Percentiles rank a stretch among this genome's conserved stretches.
Conservation (phyloP, 1,140 invertebrate species). For the Geopemphigus sp. region DNA sequence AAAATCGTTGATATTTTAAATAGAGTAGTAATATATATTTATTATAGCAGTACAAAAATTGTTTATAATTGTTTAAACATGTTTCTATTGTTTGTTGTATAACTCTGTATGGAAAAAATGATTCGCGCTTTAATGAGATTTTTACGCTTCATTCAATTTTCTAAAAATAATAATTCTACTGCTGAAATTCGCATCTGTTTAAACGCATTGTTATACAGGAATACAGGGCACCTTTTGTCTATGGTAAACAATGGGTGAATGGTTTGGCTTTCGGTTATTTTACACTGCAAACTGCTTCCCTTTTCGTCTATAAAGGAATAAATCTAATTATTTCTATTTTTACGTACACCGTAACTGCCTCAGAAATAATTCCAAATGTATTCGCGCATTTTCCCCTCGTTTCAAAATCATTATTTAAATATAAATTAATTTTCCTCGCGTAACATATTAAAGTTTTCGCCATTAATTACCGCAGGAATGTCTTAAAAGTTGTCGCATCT, state of each 20-base stretch:
- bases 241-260: not conserved
- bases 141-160: not conserved
- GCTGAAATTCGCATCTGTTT: not conserved
- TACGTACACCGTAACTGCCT: not conserved
- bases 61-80: too few species aligned
- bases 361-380: not conserved
- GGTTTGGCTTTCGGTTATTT: slow-evolving; percentile 24
- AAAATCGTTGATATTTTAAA: too few species aligned
- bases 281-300: not conserved
- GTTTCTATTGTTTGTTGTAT: too few species aligned
- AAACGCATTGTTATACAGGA: not conserved
- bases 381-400: not conserved
- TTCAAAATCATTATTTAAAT: slow-evolving; percentile 28
- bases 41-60: too few species aligned
- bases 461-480: slow-evolving; percentile 33
- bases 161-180: not conserved
- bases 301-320: not conserved
- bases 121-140: not conserved
- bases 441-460: slow-evolving; percentile 8
- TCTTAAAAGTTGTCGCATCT: slow-evolving; percentile 17
- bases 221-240: slow-evolving; percentile 15
- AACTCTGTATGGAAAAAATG: not conserved
- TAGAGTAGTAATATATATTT: too few species aligned
- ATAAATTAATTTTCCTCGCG: slow-evolving; percentile 6
- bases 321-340: slow-evolving; percentile 38